Evolutionary conservation across 2,888 invertebrate genomes (phyloP).

Genomic region (Troides helena): DNA sequence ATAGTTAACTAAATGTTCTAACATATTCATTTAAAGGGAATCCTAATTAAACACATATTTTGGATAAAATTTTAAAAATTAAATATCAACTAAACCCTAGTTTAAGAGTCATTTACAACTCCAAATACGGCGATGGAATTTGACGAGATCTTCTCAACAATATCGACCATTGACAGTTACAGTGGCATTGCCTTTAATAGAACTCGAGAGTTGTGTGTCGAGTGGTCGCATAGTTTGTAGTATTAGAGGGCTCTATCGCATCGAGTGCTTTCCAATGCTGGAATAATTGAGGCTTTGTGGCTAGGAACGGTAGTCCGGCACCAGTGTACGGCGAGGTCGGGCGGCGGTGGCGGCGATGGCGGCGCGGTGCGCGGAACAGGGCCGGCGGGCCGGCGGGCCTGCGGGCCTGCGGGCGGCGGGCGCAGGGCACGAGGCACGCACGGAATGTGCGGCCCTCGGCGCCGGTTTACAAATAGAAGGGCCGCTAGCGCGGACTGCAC

Average conservation of each 20-base stretch:
- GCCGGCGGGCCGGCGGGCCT: constrained; percentile 35
- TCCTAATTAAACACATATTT: not conserved
- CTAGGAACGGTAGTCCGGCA: constrained; percentile 37
- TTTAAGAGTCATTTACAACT: constrained; percentile 25
- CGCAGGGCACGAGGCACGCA: constrained; percentile 65
- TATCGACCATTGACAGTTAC: constrained; percentile 57
- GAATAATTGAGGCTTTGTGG: constrained; percentile 6
- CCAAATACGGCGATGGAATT: constrained; percentile 46
- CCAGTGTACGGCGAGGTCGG: constrained; percentile 48
- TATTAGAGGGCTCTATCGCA: constrained; percentile 32
- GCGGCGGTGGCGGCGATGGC: constrained; percentile 34
- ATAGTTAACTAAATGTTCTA: not conserved
- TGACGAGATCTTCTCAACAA: constrained; percentile 53
- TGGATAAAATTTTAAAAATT: not conserved
- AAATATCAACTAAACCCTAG: constrained; percentile 35
- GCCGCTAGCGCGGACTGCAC: constrained; percentile 73
- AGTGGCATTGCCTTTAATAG: constrained; percentile 56
- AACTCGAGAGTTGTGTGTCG: constrained; percentile 45
- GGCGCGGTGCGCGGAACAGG: constrained; percentile 44
- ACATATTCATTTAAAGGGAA: not conserved
- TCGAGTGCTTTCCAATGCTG: constrained; percentile 50
- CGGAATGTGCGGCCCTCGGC: constrained; percentile 77
- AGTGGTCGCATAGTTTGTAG: constrained; percentile 33
- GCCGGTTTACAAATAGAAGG: constrained; percentile 80
- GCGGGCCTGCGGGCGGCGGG: constrained; percentile 45